phyloP scores from a whole-genome alignment of 2,113 vertebrate species.

The Engystomops pustulosus region DNA sequence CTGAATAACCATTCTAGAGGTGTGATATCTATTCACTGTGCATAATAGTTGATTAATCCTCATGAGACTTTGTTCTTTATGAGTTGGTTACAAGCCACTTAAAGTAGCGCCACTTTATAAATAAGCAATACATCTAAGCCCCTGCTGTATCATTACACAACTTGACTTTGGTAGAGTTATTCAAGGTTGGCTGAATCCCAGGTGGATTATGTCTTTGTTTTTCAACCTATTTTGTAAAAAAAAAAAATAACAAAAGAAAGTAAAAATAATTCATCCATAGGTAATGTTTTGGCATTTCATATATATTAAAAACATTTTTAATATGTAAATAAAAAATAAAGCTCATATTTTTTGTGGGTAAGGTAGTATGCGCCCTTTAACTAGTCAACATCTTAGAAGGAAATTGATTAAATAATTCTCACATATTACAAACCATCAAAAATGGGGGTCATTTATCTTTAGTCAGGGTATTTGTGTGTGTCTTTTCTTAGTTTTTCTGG shows the following conservation, averaged over 20 bases:
- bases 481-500: too few relatives aligned
- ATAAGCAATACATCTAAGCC: slow-evolving; percentile 40
- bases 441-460: too few relatives aligned
- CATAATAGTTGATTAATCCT: slow-evolving; percentile 16
- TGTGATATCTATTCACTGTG: slow-evolving; percentile 1
- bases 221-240: slow-evolving; percentile 11
- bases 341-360: too few relatives aligned
- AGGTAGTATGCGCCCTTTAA: too few relatives aligned
- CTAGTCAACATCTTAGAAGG: too few relatives aligned
- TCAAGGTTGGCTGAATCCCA: slow-evolving; percentile 40
- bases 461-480: too few relatives aligned
- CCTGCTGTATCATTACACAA: slow-evolving; percentile 47
- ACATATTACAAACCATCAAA: too few relatives aligned
- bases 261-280: background rate
- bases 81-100: slow-evolving; percentile 44
- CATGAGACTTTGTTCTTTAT: slow-evolving; percentile 26
- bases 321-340: too few relatives aligned
- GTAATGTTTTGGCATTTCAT: background rate
- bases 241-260: slow-evolving; percentile 1
- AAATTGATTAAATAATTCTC: too few relatives aligned
- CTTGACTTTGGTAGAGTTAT: slow-evolving; percentile 52
- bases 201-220: slow-evolving; percentile 40
- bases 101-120: slow-evolving; percentile 29
- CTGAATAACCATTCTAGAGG: background rate
- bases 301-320: too few relatives aligned